Evolutionary conservation across 2,113 vertebrate genomes (phyloP), one percentile per base, ranked within the genome.

Genomic region (Malurus elegans): DNA sequence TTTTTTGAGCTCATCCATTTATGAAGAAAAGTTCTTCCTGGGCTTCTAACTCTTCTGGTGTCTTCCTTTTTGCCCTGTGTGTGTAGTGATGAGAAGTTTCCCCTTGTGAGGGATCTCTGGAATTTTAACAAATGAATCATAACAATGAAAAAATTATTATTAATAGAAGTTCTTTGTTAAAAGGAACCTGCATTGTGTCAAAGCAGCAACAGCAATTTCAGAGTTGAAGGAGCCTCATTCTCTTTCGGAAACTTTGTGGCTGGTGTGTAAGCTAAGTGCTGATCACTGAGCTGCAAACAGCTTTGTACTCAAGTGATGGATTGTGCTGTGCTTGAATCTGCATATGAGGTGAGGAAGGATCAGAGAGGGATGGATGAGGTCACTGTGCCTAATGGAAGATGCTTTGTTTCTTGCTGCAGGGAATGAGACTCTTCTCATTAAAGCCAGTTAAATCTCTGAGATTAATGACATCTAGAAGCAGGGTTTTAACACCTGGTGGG

Each of bases 261-360:
- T 92, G 67, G n/a, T 89, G 61, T 92, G 92, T 79, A 79, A 84
- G 29, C 12, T 67, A 82, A 81, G 47, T 54, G 64, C 14, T 42
- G 85, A 57, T 57, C 38, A 51, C 66, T 93, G 54, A 47, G 48
- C 74, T 95, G 92, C 25, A 72, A 66, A 64, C 81, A 92, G 72
- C 62, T 96, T 95, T 80, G 94, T 90, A 16, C 78, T 48, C 34
- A 74, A 71, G 44, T 87, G 91, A 86, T 94, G 94, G 85, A 96
- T 75, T 88, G 86, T 51, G 32, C 58, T 50, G n/a, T 51, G 57
- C 70, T 91, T 86, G 40, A 71, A 58, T 86, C 73, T 94, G 75
- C 47, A 23, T 88, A 83, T 44, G 53, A 54, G 87, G 85, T 95
- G 93, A 85, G 75, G 53, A 51, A 83, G 70, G 78, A 91, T 92